These are phyloP conservation scores for Himantopus leucocephalus DNA, from an alignment of 2,113 vertebrate genomes.

Conservation along the genomic window DNA sequence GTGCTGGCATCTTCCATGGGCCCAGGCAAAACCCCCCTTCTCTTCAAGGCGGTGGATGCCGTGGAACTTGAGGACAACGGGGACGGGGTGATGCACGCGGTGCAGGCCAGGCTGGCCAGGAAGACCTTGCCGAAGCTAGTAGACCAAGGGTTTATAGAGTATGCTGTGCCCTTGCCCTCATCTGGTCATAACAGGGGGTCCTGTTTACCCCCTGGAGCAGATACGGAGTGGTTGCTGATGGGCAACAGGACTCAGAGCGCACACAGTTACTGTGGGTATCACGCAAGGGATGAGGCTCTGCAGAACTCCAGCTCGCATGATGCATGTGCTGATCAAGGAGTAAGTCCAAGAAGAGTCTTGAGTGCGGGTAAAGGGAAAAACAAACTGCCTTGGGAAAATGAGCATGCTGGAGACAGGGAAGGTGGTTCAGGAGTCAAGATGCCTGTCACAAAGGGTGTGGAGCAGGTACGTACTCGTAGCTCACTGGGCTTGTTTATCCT, in stretches of 20 bases:
- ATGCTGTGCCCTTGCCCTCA: slow-evolving; percentile 79
- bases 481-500: accelerated
- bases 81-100: slow-evolving; percentile 81
- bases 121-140: slow-evolving; percentile 79
- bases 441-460: slow-evolving; percentile 48
- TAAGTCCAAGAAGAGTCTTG: slow-evolving; percentile 79
- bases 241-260: slow-evolving; percentile 80
- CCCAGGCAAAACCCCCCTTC: slow-evolving; percentile 73
- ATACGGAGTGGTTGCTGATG: slow-evolving; percentile 87
- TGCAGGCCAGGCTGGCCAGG: slow-evolving; percentile 85
- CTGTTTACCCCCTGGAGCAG: slow-evolving; percentile 71
- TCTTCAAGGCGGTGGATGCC: slow-evolving; percentile 83
- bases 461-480: slow-evolving; percentile 76
- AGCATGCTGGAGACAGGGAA: slow-evolving; percentile 59
- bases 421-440: slow-evolving; percentile 38
- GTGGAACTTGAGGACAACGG: slow-evolving; percentile 81
- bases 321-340: slow-evolving; percentile 35
- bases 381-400: slow-evolving; percentile 91
- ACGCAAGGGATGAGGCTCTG: slow-evolving; percentile 26
- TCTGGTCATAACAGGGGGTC: slow-evolving; percentile 60
- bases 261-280: slow-evolving; percentile 70
- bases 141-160: slow-evolving; percentile 80
- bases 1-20: slow-evolving; percentile 80
- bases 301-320: slow-evolving; percentile 68
- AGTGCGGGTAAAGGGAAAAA: slow-evolving; percentile 90